Percentiles rank a stretch among this genome's conserved stretches.
These are phyloP conservation scores for Pitangus sulphuratus DNA, from an alignment of 2,797 vertebrate genomes.

Conservation along the genomic window DNA sequence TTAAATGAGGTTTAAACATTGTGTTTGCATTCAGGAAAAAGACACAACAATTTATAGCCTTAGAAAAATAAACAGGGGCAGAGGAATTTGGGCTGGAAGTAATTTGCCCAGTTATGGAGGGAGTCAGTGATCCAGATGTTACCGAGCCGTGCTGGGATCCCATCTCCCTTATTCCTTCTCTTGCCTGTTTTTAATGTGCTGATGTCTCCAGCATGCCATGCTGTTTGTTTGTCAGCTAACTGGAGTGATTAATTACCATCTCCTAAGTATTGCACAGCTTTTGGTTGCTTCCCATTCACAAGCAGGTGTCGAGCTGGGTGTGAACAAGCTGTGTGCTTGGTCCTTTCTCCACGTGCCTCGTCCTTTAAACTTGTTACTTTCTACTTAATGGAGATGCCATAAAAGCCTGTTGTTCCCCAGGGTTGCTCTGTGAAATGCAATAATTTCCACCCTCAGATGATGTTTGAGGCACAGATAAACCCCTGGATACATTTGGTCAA, in stretches of 20 bases:
- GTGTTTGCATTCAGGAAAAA: neutral
- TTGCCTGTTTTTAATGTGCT: neutral
- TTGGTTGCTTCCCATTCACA: neutral
- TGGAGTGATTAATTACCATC: neutral
- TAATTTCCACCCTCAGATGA: neutral
- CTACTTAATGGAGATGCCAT: neutral
- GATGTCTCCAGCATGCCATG: neutral
- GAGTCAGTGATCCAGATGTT: neutral
- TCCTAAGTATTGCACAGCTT: neutral
- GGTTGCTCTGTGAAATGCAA: neutral
- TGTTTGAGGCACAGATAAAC: neutral
- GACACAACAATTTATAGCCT: neutral
- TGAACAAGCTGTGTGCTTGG: neutral
- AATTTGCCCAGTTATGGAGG: neutral
- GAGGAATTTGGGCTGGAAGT: neutral
- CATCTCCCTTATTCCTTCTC: neutral
- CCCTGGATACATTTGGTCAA: accelerated
- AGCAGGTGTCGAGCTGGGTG: neutral
- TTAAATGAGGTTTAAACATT: neutral
- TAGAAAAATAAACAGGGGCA: neutral
- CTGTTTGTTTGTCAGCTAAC: neutral
- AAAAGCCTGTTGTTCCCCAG: neutral
- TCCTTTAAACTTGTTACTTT: neutral
- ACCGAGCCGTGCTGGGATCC: neutral
- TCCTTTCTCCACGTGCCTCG: neutral